Conservation (phyloP, 2,797 vertebrate species). For the Coracias cyanogaster region DNA sequence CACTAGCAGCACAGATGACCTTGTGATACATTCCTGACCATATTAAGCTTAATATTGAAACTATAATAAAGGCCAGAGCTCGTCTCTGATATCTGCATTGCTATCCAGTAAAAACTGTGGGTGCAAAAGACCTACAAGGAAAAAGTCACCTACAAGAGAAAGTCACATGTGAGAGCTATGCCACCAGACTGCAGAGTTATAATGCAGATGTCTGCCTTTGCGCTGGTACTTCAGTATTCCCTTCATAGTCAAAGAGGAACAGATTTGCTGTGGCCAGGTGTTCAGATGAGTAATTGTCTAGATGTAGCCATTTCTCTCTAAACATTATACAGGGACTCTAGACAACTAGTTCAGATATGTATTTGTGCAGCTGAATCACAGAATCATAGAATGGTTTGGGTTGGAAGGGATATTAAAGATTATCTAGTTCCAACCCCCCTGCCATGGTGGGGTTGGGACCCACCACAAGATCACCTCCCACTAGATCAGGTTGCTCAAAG, state of each 20-base stretch:
- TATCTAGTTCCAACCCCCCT: no score
- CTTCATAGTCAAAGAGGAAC: background rate
- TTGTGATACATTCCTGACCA: background rate
- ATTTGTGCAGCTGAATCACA: background rate
- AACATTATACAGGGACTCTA: background rate
- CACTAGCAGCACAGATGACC: background rate
- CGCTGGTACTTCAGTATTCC: background rate
- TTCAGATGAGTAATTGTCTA: background rate
- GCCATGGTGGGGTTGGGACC: no score
- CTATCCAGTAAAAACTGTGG: background rate
- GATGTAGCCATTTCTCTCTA: background rate
- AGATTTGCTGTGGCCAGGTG: background rate
- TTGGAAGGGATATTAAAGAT: no score
- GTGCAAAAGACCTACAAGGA: background rate
- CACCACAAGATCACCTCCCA: no score
- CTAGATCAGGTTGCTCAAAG: no score
- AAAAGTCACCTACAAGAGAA: background rate
- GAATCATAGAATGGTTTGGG: no score
- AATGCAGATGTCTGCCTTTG: background rate
- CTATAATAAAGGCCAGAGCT: background rate
- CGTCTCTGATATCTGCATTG: background rate
- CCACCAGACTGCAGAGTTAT: background rate
- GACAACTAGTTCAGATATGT: background rate
- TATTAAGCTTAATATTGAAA: background rate
- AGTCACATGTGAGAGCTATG: background rate